These are phyloP conservation scores for Andrena camellia DNA, from an alignment of 2,888 invertebrate species.

Conservation along the genomic window DNA sequence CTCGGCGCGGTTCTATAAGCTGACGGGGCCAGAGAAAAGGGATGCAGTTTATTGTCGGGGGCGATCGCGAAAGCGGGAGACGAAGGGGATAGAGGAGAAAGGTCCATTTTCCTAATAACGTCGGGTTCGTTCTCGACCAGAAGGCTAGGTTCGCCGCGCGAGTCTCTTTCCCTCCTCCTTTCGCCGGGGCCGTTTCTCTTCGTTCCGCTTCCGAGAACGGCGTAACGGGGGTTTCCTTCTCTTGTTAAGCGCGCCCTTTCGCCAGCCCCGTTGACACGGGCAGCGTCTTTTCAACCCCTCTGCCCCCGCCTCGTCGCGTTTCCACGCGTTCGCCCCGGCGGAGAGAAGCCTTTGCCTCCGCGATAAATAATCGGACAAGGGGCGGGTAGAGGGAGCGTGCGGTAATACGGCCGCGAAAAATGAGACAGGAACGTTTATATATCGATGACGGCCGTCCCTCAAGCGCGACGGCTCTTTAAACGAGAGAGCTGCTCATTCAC, in stretches of 20 bases:
- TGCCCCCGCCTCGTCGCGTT: background rate
- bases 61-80: slow-evolving; percentile 35
- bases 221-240: slow-evolving; percentile 55
- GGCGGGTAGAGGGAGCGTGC: background rate
- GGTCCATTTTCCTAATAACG: slow-evolving; percentile 78
- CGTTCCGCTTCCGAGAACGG: slow-evolving; percentile 12
- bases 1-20: slow-evolving; percentile 34
- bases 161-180: slow-evolving; percentile 7
- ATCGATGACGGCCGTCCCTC: slow-evolving; percentile 31
- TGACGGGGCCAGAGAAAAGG: slow-evolving; percentile 18
- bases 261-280: slow-evolving; percentile 58
- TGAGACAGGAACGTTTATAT: slow-evolving; percentile 31
- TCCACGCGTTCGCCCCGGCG: background rate
- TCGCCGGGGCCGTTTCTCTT: background rate
- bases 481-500: slow-evolving; percentile 22
- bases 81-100: slow-evolving; percentile 28
- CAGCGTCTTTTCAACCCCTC: slow-evolving; percentile 49
- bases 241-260: slow-evolving; percentile 69
- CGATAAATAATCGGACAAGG: slow-evolving; percentile 69
- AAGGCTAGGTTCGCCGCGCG: slow-evolving; percentile 50
- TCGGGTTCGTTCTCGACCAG: slow-evolving; percentile 76
- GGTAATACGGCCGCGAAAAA: slow-evolving; percentile 17
- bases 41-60: slow-evolving; percentile 61
- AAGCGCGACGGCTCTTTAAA: slow-evolving; percentile 3
- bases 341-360: slow-evolving; percentile 27